phyloP scores from a whole-genome alignment of 1,140 invertebrate genomes.

The Pogonus chalceus region DNA sequence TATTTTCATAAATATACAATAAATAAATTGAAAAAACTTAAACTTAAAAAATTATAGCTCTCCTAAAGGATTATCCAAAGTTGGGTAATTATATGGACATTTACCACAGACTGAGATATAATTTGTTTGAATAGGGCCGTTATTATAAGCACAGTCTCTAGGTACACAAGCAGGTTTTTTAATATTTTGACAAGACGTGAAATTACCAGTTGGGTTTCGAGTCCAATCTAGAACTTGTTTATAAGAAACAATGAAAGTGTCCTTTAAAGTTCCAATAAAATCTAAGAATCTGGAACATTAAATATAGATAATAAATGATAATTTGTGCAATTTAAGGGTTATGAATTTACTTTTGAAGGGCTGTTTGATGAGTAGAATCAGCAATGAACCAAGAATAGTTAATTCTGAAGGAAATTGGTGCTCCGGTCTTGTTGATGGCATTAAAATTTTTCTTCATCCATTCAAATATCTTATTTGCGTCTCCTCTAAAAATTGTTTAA shows the following conservation, averaged over 20 bases:
- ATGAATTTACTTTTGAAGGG: slow-evolving; percentile 17
- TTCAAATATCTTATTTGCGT: slow-evolving; percentile 34
- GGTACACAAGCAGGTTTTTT: background rate
- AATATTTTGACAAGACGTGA: background rate
- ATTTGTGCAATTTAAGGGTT: background rate
- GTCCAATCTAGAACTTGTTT: background rate
- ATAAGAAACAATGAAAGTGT: slow-evolving; percentile 34
- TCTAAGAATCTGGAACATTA: slow-evolving; percentile 38
- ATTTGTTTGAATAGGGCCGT: background rate
- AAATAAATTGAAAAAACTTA: too few species aligned
- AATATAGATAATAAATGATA: background rate
- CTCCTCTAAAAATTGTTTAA: slow-evolving; percentile 10
- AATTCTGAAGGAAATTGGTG: slow-evolving; percentile 44
- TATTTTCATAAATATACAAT: too few species aligned
- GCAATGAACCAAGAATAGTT: slow-evolving; percentile 40
- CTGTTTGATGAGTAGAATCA: slow-evolving; percentile 27
- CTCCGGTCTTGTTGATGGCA: slow-evolving; percentile 38
- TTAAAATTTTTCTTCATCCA: slow-evolving; percentile 43
- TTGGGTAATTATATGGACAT: background rate
- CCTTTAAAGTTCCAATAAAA: slow-evolving; percentile 33
- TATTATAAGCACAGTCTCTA: background rate
- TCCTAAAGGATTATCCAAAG: background rate
- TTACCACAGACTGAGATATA: background rate
- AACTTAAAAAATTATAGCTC: too few species aligned
- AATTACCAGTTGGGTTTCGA: background rate